A percentile compares a stretch with the other conserved stretches of the same genome.
phyloP scores from a whole-genome alignment of 2,797 vertebrate genomes.

The Crax fasciolata region DNA sequence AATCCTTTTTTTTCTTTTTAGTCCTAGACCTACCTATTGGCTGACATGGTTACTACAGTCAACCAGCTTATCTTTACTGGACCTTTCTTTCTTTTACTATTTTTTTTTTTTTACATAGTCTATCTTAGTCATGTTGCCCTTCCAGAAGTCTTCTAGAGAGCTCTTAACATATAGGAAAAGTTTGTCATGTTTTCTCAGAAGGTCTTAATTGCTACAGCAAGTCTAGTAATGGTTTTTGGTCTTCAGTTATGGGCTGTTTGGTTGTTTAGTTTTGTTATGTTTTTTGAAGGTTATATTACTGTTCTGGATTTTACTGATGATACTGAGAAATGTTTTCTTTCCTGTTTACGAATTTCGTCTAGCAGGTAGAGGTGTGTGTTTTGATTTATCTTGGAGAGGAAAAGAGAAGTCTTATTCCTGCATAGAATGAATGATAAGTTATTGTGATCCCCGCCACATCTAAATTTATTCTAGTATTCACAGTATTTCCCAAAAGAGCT shows the following conservation, averaged over 20 bases:
- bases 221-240: background rate
- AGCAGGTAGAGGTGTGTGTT: background rate
- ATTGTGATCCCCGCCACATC: background rate
- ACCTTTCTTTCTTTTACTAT: background rate
- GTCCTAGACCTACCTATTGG: background rate
- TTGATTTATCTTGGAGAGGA: background rate
- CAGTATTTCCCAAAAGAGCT: background rate
- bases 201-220: background rate
- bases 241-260: too few relatives aligned
- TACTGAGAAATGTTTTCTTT: background rate
- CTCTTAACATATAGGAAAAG: background rate
- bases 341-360: background rate
- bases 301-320: background rate
- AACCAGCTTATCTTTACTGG: background rate
- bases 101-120: background rate
- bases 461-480: background rate
- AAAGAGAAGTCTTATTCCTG: background rate
- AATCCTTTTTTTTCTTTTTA: background rate
- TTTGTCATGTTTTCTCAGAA: background rate
- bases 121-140: background rate
- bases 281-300: background rate
- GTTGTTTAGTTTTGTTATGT: background rate
- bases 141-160: background rate
- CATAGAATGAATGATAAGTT: background rate
- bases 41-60: background rate